Conservation (phyloP, 2,888 invertebrate genomes). For the Eupithecia inturbata region DNA sequence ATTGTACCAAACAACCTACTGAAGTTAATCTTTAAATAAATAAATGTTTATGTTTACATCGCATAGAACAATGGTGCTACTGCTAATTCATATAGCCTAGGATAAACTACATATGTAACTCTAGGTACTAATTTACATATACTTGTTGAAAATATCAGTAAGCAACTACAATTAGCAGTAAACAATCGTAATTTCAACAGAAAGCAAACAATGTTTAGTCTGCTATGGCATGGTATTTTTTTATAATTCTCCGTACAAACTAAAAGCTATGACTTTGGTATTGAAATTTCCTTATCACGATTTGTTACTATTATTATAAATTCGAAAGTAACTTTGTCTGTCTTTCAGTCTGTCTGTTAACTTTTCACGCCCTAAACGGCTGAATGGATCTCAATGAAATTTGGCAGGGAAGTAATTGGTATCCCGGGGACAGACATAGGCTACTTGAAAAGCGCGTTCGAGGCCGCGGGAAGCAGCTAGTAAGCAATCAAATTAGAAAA, state of each 20-base stretch:
- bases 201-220: not conserved
- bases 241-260: not conserved
- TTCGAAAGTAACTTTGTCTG: no score
- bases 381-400: no score
- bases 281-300: not conserved
- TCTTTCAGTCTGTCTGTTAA: no score
- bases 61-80: not conserved
- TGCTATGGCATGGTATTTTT: not conserved
- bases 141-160: not conserved
- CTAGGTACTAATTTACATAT: not conserved
- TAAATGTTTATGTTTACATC: no score
- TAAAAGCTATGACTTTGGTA: not conserved
- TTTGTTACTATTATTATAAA: no score
- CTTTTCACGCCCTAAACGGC: no score
- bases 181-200: not conserved
- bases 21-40: no score
- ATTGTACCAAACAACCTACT: no score
- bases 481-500: not conserved
- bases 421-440: no score
- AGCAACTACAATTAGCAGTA: not conserved
- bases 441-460: no score
- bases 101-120: not conserved
- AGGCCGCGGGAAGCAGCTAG: no score
- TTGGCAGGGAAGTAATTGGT: no score
- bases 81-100: not conserved